Percentiles rank a stretch among this genome's conserved stretches.
phyloP scores from a whole-genome alignment of 1,140 invertebrate species.

The Reticulitermes speratus region DNA sequence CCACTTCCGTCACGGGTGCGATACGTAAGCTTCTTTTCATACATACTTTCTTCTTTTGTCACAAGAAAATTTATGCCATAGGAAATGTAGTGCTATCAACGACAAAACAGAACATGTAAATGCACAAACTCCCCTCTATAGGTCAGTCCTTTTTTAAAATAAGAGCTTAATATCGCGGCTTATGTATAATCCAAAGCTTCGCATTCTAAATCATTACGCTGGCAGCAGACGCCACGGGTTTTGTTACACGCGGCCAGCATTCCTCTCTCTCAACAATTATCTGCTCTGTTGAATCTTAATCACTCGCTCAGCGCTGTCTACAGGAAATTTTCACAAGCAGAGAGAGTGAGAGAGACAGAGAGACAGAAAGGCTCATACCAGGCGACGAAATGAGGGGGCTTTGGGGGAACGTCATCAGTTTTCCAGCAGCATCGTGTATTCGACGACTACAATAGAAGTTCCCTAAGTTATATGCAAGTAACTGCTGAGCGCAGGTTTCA shows the following conservation, averaged over 20 bases:
- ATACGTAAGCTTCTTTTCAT: no score
- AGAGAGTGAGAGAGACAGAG: background rate
- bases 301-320: background rate
- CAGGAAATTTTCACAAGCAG: background rate
- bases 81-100: no score
- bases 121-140: no score
- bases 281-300: constrained; percentile 14
- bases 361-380: background rate
- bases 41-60: no score
- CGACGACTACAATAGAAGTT: background rate
- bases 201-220: background rate
- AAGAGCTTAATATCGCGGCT: no score
- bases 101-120: no score
- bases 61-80: no score
- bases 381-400: background rate
- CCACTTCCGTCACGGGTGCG: no score
- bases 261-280: background rate
- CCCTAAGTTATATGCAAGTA: background rate
- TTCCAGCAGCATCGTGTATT: background rate
- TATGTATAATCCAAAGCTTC: background rate
- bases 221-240: background rate
- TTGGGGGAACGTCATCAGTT: background rate
- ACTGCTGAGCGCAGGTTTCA: background rate
- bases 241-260: background rate
- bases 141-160: no score